A percentile compares a stretch with the other conserved stretches of the same genome.
These are phyloP conservation scores for Epirrhoe alternata DNA, from an alignment of 2,888 invertebrate species.

Conservation along the genomic window DNA sequence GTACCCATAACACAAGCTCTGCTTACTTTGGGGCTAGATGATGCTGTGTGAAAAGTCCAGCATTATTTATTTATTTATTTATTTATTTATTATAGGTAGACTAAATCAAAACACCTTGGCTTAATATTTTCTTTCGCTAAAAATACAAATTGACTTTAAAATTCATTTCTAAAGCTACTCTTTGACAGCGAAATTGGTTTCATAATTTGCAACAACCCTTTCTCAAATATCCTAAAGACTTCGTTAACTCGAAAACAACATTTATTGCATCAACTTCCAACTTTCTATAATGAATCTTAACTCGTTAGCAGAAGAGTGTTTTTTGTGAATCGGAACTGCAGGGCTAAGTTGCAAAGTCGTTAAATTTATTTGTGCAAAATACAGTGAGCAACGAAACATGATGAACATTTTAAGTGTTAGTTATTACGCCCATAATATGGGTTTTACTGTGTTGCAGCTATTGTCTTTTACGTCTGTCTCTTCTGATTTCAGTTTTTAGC, in stretches of 20 bases:
- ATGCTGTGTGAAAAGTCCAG: too few species aligned
- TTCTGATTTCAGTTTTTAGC: too few species aligned
- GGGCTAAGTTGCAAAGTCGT: conserved; percentile 36
- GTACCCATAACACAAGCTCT: too few species aligned
- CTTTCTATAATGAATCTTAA: conserved; percentile 26
- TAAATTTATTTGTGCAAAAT: conserved; percentile 38
- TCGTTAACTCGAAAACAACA: conserved; percentile 20
- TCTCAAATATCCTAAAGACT: conserved; percentile 17
- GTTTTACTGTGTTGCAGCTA: background rate
- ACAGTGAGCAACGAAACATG: conserved; percentile 7
- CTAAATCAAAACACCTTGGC: background rate
- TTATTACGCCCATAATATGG: background rate
- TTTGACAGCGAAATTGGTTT: conserved; percentile 2
- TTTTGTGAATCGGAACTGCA: conserved; percentile 38
- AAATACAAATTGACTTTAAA: background rate
- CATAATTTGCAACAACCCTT: conserved; percentile 17
- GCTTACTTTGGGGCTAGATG: too few species aligned
- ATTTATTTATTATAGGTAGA: too few species aligned
- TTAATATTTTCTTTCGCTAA: background rate
- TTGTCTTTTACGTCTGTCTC: background rate
- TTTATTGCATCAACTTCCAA: conserved; percentile 22
- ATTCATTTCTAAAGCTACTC: conserved; percentile 2
- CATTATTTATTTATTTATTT: too few species aligned
- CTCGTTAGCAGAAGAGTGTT: conserved; percentile 38
- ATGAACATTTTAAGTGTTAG: background rate